Evolutionary conservation across 1,140 invertebrate species (phyloP), one percentile per base, ranked within the genome.

Genomic region (Thalassaphorura encarpata): DNA sequence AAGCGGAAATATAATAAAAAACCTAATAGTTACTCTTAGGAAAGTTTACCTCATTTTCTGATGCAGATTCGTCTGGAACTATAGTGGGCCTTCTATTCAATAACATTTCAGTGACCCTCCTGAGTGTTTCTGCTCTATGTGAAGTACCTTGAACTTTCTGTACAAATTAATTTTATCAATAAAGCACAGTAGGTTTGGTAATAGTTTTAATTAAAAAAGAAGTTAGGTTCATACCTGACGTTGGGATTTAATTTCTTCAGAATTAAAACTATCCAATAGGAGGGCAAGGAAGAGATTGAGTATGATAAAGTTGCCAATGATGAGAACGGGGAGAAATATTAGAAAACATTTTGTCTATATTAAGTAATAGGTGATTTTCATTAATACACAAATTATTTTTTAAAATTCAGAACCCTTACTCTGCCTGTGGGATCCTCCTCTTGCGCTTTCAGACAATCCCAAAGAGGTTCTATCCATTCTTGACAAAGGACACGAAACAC

Each of bases 281-380:
- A 96, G 80, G 67, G 91, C 91, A 76, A 97, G 84, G 77, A 96
- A 96, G 72, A 97, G 83, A 69, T 97, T 97, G 66, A 97, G 82
- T 27, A 92, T 88, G 83, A 91, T 89, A 66, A 92, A 91, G 68
- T 91, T 92, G n/a, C 89, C 89, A 85, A 92, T 89, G 0, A 90
- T 85, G 2, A 91, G 71, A 6, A 87, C 87, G 6, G 87, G 87
- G 18, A 92, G 73, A 70, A 90, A 92, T 62, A 92, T 87, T 29
- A 85, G 84, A 66, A 91, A 85, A 67, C 89, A 92, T 16, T 52
- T 55, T 11, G 19, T 40, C 16, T 58, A 28, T 6, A 21, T 8
- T 45, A n/a, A 8, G 27, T 15, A 26, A 45, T 33, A 60, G 46
- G 42, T 18, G 23, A 29, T n/a, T 15, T 41, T 26, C 16, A 18